Base-by-base conservation (phyloP, 2,888 invertebrate species). In the Epinotia demarniana region DNA sequence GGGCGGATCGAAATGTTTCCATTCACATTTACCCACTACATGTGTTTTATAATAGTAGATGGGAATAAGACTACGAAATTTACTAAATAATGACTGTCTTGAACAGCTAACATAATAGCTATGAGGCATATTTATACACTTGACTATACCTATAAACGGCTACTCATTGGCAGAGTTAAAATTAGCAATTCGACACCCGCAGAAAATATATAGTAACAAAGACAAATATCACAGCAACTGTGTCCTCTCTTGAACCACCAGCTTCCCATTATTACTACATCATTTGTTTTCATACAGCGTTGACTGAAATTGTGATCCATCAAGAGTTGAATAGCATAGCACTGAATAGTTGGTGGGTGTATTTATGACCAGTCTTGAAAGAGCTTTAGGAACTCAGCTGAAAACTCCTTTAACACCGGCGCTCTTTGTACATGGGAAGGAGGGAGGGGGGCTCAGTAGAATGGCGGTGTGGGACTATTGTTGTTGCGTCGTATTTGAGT, bases 221-320 rank as follows among this genome's bases (percentile, higher is more conserved):
- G 53, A 69, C 69, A 63, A 61, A 72, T 49, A 73, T 60, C 60
- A 75, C n/a, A 71, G 53, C 64, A 55, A 70, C 72, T 62, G 58
- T 75, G 58, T 75, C 80, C 76, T 79, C 77, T 77, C 77, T 80
- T 79, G 82, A 82, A 82, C 81, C 81, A 83, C 80, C 81, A 82
- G 80, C 80, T 83, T 82, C 81, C 84, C 80, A 85, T 86, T 85
- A 86, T 84, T 81, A 86, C 82, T 85, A 86, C 86, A 88, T 88
- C 88, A 89, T 90, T 90, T 90, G 88, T 92, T 91, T 89, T 85
- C 88, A 87, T 88, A 89, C 89, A 92, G 90, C 90, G 88, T 90
- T 90, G 89, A 89, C 90, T 88, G 88, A 88, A 91, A 90, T 90
- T 90, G 89, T 91, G 90, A 91, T 92, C 91, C 90, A 92, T 92